phyloP scores from a whole-genome alignment of 1,140 invertebrate species.

The Zeugodacus cucurbitae region DNA sequence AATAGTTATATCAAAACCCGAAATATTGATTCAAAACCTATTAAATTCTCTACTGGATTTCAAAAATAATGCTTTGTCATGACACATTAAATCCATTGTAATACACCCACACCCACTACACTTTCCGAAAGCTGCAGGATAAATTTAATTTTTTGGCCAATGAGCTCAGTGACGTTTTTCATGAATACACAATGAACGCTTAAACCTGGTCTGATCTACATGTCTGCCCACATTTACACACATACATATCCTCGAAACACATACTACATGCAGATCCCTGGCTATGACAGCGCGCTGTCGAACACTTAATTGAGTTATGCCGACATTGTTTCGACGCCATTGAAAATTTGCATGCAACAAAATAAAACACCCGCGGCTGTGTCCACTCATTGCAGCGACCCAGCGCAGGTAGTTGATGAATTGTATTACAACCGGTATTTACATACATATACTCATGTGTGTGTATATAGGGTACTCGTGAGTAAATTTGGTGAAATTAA shows the following conservation, averaged over 20 bases:
- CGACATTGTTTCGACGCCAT: background rate
- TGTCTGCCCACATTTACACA: background rate
- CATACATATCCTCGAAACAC: background rate
- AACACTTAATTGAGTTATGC: constrained; percentile 20
- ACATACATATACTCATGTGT: background rate
- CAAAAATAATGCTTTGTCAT: too few species aligned
- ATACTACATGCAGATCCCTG: background rate
- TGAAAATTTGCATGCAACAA: background rate
- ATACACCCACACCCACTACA: background rate
- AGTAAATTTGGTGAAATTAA: background rate
- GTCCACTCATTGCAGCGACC: background rate
- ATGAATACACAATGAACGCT: background rate
- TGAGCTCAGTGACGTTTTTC: background rate
- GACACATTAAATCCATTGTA: too few species aligned
- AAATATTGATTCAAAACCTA: too few species aligned
- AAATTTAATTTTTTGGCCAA: constrained; percentile 2
- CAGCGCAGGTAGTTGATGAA: background rate
- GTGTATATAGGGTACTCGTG: too few species aligned
- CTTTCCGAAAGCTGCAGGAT: background rate
- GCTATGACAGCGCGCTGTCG: background rate
- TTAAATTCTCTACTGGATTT: too few species aligned
- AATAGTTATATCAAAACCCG: too few species aligned
- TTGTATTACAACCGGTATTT: background rate
- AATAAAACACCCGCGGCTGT: background rate
- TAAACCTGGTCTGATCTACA: background rate